phyloP scores from a whole-genome alignment of 2,888 invertebrate species.

The Taenaris catops region DNA sequence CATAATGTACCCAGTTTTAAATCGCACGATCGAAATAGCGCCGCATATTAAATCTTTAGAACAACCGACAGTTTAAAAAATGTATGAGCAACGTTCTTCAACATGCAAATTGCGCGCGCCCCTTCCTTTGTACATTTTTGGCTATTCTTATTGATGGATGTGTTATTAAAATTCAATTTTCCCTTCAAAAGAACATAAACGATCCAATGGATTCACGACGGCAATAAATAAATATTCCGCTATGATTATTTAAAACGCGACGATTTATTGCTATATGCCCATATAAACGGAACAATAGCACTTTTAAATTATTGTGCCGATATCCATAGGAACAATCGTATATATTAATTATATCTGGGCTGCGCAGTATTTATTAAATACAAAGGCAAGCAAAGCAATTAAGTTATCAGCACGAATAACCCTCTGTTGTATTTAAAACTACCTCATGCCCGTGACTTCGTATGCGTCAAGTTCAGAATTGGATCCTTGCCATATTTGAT shows the following conservation, averaged over 20 bases:
- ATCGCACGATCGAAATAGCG: background rate
- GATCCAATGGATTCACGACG: constrained; percentile 10
- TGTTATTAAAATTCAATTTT: constrained; percentile 71
- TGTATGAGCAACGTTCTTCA: constrained; percentile 19
- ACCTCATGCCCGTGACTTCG: too few species aligned
- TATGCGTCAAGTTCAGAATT: too few species aligned
- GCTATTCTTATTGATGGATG: constrained; percentile 51
- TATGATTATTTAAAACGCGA: constrained; percentile 17
- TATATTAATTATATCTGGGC: background rate
- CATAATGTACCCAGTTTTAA: too few species aligned
- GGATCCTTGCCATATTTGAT: too few species aligned
- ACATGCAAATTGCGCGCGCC: constrained; percentile 48
- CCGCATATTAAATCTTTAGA: background rate
- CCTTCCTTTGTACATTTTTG: constrained; percentile 40
- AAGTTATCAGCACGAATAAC: constrained; percentile 6
- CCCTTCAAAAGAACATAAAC: constrained; percentile 35
- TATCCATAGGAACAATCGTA: constrained; percentile 5
- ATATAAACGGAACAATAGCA: constrained; percentile 12
- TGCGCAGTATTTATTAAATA: constrained; percentile 2
- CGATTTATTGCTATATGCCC: constrained; percentile 11
- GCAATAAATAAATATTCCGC: constrained; percentile 19
- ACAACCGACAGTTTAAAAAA: constrained; percentile 3
- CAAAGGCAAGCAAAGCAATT: constrained; percentile 3
- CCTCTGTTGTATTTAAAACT: too few species aligned
- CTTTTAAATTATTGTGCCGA: constrained; percentile 8